Base-by-base conservation (phyloP, 2,888 invertebrate genomes). In the Himalopsyche anomala region DNA sequence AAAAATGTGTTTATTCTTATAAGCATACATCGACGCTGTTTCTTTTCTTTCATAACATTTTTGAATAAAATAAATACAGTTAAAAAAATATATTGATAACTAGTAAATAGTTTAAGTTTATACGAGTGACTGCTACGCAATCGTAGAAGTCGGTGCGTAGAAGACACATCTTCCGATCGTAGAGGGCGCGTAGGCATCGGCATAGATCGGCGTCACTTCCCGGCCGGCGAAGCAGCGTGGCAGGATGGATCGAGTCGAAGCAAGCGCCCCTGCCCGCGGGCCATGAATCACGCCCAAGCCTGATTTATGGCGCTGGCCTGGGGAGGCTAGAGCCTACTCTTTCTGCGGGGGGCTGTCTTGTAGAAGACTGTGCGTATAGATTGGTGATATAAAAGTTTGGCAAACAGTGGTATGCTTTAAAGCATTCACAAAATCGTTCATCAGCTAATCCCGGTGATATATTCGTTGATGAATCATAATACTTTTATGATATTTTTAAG, bases 201-300 rank as follows among this genome's bases (percentile, higher is more conserved):
- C 62, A 17, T n/a, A 28, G 62, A n/a, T 62, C 62, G 56, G 83
- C 62, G 28, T n/a, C 56, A 83, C 62, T 69, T 38, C 69, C 69
- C 19, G 86, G n/a, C 19, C 80, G 17, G 83, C 80, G 51, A 62
- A 45, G 56, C 55, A 42, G 80, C 54, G 80, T 19, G 80, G 82
- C 81, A 83, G 69, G 87, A 86, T 86, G 83, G 87, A 86, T 87
- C 86, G 84, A 80, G 86, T 74, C 79, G 45, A 74, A 42, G 83
- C 84, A 56, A 51, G 85, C 86, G 84, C 85, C 86, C 86, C 83
- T 62, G 85, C 81, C 87, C 84, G 87, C 85, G 87, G 87, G 83
- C 56, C 88, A 89, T 88, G 88, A 89, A 89, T 89, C 89, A 89
- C 88, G 87, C 87, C 87, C 85, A 86, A 84, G 87, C 85, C 87